These are phyloP conservation scores for Phoenicopterus ruber DNA, from an alignment of 2,113 vertebrate genomes.

Conservation along the genomic window DNA sequence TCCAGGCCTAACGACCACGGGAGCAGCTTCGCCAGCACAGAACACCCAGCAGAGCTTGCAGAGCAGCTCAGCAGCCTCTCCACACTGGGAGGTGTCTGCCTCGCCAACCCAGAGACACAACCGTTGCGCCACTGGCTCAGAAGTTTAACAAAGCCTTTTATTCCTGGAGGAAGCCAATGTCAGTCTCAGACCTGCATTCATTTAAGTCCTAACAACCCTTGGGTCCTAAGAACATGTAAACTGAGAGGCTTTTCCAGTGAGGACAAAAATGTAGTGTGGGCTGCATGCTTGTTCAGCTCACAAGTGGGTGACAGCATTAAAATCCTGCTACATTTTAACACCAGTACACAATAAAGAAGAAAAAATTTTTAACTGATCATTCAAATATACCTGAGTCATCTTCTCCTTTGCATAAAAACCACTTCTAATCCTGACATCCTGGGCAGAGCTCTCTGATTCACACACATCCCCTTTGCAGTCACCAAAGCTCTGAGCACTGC, in stretches of 20 bases:
- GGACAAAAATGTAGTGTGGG: neutral
- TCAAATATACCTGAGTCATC: constrained; percentile 38
- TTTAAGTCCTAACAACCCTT: neutral
- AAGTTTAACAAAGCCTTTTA: neutral
- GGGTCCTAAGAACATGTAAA: neutral
- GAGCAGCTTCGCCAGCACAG: neutral
- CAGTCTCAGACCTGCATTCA: neutral
- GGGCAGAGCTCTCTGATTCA: constrained; percentile 26
- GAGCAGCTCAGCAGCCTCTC: neutral
- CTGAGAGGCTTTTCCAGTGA: neutral
- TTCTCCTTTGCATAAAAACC: neutral
- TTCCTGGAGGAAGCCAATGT: neutral
- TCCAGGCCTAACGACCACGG: neutral
- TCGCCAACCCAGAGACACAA: neutral
- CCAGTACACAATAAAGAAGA: neutral
- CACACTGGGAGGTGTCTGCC: neutral
- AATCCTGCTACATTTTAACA: neutral
- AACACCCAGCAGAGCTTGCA: neutral
- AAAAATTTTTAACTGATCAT: constrained; percentile 20
- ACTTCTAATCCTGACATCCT: constrained; percentile 22
- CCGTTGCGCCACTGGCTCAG: neutral
- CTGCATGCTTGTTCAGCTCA: neutral
- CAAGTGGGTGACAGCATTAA: neutral
- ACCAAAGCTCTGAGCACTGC: neutral
- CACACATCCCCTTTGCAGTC: neutral